Evolutionary conservation across 1,140 invertebrate genomes (phyloP).

Genomic region (Caenorhabditis brenneri): DNA sequence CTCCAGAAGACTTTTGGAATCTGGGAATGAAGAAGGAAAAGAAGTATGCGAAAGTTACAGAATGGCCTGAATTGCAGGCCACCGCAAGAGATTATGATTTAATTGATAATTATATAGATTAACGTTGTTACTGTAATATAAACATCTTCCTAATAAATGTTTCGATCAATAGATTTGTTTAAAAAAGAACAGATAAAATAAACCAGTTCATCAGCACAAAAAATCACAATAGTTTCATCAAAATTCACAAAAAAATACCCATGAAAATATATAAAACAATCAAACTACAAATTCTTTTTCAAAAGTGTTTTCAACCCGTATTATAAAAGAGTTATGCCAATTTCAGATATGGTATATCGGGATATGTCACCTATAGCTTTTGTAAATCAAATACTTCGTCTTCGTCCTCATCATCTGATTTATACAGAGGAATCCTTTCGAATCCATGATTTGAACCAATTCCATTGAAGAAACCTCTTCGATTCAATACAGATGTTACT

Average conservation of each 20-base stretch:
- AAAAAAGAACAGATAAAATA: neutral
- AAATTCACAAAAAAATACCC: neutral
- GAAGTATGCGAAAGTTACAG: neutral
- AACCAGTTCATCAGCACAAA: neutral
- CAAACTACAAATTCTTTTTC: neutral
- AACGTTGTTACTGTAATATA: too few relatives aligned
- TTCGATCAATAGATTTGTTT: too few relatives aligned
- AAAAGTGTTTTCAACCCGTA: constrained; percentile 32
- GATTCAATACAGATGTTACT: constrained; percentile 40
- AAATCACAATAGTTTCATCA: neutral
- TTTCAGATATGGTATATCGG: neutral
- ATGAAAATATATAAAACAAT: neutral
- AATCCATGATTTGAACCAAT: constrained; percentile 19
- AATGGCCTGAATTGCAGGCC: neutral
- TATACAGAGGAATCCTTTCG: constrained; percentile 45
- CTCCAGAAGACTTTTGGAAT: neutral
- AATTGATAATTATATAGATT: too few relatives aligned
- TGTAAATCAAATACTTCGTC: constrained; percentile 51
- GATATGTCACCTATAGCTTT: neutral
- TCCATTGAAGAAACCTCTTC: constrained; percentile 49
- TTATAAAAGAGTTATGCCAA: constrained; percentile 16
- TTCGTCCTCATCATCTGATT: constrained; percentile 48
- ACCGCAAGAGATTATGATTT: too few relatives aligned
- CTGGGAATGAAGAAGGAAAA: neutral
- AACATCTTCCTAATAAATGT: too few relatives aligned